A percentile compares a stretch with the other conserved stretches of the same genome.
Evolutionary conservation across 2,888 invertebrate genomes (phyloP).

Genomic region (Orthonevra nobilis): DNA sequence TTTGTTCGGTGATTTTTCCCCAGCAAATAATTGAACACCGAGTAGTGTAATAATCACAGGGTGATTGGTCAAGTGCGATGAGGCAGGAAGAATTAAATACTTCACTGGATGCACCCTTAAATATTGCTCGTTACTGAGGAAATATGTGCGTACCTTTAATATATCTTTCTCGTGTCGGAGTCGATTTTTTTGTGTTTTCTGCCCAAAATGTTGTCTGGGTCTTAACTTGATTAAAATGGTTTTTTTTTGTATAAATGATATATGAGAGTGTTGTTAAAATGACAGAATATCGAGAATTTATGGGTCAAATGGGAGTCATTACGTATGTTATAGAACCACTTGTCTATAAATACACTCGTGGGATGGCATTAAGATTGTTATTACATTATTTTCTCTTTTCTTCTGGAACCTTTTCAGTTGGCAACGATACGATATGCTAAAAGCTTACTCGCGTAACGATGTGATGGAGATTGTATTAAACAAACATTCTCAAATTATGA

Average conservation of each 20-base stretch:
- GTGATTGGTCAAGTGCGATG: conserved; percentile 65
- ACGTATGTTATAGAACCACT: conserved; percentile 71
- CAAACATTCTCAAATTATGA: too few relatives aligned
- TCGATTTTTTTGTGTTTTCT: neutral
- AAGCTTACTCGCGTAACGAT: too few relatives aligned
- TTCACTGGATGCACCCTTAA: conserved; percentile 53
- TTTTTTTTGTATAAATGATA: neutral
- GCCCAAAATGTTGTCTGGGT: conserved; percentile 20
- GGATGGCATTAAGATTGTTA: too few relatives aligned
- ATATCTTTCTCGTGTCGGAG: conserved; percentile 25
- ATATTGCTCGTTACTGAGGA: conserved; percentile 54
- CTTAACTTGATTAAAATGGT: conserved; percentile 29
- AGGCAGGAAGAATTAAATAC: conserved; percentile 60
- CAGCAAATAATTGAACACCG: conserved; percentile 67
- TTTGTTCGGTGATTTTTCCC: conserved; percentile 60
- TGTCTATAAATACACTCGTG: neutral
- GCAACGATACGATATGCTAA: too few relatives aligned
- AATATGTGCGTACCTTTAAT: too few relatives aligned
- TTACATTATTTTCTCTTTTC: too few relatives aligned
- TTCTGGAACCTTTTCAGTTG: too few relatives aligned
- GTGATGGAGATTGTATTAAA: too few relatives aligned
- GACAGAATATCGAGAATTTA: conserved; percentile 76
- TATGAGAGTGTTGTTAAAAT: neutral
- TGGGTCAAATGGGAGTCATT: conserved; percentile 78
- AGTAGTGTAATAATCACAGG: conserved; percentile 67